phyloP scores from a whole-genome alignment of 1,140 invertebrate species.

The Trichomalopsis sarcophagae region DNA sequence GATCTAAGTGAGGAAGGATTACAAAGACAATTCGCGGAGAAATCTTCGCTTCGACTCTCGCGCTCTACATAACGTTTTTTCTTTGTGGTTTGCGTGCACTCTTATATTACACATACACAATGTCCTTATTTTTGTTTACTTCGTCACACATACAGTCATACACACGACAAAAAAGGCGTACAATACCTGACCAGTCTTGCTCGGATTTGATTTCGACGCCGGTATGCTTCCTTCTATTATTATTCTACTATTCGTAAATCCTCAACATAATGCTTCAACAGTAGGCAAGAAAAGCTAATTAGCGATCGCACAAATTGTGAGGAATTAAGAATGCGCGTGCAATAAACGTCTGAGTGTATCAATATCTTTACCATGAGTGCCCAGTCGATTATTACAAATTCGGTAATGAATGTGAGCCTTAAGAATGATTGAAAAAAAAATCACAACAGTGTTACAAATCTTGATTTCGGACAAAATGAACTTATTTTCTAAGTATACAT shows the following conservation, averaged over 20 bases:
- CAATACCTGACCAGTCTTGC: slow-evolving; percentile 45
- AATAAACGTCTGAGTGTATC: slow-evolving; percentile 27
- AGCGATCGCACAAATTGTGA: slow-evolving; percentile 31
- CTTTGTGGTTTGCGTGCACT: slow-evolving; percentile 10
- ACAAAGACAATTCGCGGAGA: slow-evolving; percentile 7
- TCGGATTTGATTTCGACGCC: slow-evolving; percentile 47
- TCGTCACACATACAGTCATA: slow-evolving; percentile 41
- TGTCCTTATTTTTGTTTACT: slow-evolving; percentile 31
- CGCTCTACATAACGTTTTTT: slow-evolving; percentile 38
- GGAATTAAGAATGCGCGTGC: slow-evolving; percentile 32
- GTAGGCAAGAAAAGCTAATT: slow-evolving; percentile 23
- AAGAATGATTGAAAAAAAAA: slow-evolving; percentile 40
- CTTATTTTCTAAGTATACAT: slow-evolving; percentile 47
- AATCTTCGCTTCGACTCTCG: slow-evolving; percentile 41
- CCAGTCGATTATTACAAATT: slow-evolving; percentile 48
- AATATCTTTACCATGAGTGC: slow-evolving; percentile 17
- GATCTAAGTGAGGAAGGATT: neutral
- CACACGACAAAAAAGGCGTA: slow-evolving; percentile 40
- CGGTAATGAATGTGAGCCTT: slow-evolving; percentile 19
- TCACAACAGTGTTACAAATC: slow-evolving; percentile 42
- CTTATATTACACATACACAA: slow-evolving; percentile 26
- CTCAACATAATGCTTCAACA: slow-evolving; percentile 18
- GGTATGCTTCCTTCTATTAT: slow-evolving; percentile 15
- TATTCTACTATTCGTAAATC: neutral
- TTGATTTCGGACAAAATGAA: slow-evolving; percentile 37